Conservation (phyloP, 1,140 invertebrate species). For the Carcinoscorpius rotundicauda region DNA sequence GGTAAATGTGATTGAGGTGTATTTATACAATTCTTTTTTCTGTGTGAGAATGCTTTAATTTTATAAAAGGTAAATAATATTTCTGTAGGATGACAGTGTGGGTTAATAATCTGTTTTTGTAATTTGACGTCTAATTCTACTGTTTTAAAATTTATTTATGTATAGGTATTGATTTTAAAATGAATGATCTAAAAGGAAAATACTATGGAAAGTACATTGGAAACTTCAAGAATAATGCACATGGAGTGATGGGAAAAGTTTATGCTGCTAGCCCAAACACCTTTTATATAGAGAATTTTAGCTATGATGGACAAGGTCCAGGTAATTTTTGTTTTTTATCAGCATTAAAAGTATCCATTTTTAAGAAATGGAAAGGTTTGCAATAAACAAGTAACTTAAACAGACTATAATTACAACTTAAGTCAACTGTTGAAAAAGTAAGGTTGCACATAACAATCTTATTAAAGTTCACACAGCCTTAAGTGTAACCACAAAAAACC, state of each 20-base stretch:
- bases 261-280: conserved; percentile 77
- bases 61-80: too few relatives aligned
- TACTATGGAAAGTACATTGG: conserved; percentile 30
- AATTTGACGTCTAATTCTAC: too few relatives aligned
- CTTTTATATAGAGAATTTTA: conserved; percentile 70
- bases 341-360: neutral
- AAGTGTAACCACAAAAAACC: too few relatives aligned
- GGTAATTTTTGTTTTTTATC: conserved; percentile 25
- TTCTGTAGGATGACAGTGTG: too few relatives aligned
- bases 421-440: neutral
- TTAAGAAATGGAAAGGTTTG: neutral
- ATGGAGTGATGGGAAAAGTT: conserved; percentile 58
- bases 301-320: conserved; percentile 69
- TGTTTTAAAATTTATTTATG: too few relatives aligned
- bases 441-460: too few relatives aligned
- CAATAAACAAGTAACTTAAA: conserved; percentile 4
- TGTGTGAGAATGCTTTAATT: too few relatives aligned
- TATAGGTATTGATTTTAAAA: too few relatives aligned
- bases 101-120: too few relatives aligned
- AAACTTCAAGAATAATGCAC: conserved; percentile 43
- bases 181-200: neutral
- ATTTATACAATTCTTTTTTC: too few relatives aligned
- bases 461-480: too few relatives aligned
- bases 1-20: too few relatives aligned
- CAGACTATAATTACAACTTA: neutral